These are phyloP conservation scores for Catonia carolina DNA, from an alignment of 2,888 invertebrate genomes.

Conservation along the genomic window DNA sequence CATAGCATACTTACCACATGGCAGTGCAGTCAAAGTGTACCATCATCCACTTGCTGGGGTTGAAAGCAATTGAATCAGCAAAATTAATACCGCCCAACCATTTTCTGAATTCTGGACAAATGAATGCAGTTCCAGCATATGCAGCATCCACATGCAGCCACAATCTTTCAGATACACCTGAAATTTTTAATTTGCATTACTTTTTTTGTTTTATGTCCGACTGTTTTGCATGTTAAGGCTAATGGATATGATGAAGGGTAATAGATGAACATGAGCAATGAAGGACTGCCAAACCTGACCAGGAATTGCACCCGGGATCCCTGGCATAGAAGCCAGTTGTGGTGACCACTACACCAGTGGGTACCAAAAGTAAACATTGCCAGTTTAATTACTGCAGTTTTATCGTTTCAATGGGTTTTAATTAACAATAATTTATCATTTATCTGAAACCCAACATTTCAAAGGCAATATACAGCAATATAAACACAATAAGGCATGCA, in stretches of 20 bases:
- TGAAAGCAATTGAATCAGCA: conserved; percentile 94
- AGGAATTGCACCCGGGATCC: no score
- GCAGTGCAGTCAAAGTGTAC: conserved; percentile 99
- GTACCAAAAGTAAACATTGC: neutral
- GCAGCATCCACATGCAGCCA: conserved; percentile 99
- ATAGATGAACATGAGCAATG: no score
- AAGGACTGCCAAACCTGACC: no score
- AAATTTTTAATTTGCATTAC: conserved; percentile 13
- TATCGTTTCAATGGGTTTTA: conserved; percentile 1
- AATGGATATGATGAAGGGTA: no score
- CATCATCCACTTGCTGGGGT: conserved; percentile 99
- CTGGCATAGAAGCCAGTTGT: no score
- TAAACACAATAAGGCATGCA: no score
- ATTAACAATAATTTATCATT: neutral
- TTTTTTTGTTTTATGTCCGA: no score
- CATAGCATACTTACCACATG: conserved; percentile 82
- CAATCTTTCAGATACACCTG: conserved; percentile 67
- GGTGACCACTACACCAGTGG: no score
- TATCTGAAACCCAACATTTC: no score
- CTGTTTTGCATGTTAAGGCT: no score
- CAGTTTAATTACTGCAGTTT: conserved; percentile 8
- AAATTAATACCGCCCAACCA: conserved; percentile 87
- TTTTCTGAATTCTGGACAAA: conserved; percentile 90
- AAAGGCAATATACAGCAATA: no score
- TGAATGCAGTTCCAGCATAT: conserved; percentile 92